Conservation (phyloP, 2,888 invertebrate species). For the Macrostomum cliftonense region DNA sequence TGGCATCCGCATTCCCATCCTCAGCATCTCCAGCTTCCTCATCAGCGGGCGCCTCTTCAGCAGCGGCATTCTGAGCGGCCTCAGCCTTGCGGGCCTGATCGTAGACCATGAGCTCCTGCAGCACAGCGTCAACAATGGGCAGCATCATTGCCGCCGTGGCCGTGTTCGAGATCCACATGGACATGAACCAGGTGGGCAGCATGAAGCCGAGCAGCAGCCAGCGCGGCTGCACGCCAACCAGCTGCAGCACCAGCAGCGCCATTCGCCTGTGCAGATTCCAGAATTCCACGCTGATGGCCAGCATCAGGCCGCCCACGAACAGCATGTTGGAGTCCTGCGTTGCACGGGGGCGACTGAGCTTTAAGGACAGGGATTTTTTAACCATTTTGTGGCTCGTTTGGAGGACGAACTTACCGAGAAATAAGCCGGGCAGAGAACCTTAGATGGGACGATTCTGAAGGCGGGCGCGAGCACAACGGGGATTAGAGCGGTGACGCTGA, state of each 20-base stretch:
- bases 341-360: too few species aligned
- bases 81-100: too few species aligned
- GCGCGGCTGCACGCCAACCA: constrained; percentile 37
- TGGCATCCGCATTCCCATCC: too few species aligned
- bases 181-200: constrained; percentile 22
- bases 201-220: constrained; percentile 26
- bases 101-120: constrained; percentile 47
- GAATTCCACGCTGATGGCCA: constrained; percentile 72
- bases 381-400: too few species aligned
- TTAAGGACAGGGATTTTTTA: too few species aligned
- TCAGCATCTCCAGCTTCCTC: too few species aligned
- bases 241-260: constrained; percentile 60
- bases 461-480: constrained; percentile 12
- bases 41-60: too few species aligned
- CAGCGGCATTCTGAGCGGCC: too few species aligned
- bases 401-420: constrained; percentile 8
- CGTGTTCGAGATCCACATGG: constrained; percentile 29
- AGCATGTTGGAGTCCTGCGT: constrained; percentile 32
- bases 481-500: constrained; percentile 13
- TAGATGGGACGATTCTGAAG: constrained; percentile 12
- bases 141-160: constrained; percentile 64
- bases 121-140: constrained; percentile 66
- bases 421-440: constrained; percentile 10
- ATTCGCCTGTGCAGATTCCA: constrained; percentile 70
- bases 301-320: constrained; percentile 57